Conservation (phyloP, 2,797 vertebrate species). For the Myiotriccus ornatus region DNA sequence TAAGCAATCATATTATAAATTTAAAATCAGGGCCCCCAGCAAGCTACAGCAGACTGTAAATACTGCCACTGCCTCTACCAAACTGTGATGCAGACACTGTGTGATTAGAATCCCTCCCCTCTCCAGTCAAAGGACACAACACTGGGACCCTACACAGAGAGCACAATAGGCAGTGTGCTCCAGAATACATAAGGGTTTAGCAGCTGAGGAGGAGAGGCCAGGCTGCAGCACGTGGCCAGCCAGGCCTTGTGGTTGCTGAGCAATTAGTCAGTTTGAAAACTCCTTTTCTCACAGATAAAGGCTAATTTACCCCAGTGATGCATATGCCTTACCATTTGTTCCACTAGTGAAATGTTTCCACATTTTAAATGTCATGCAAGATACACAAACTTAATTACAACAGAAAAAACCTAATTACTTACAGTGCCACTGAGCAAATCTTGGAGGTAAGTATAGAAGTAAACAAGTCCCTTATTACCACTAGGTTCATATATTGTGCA, state of each 20-base stretch:
- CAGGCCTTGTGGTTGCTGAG: background rate
- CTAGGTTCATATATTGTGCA: constrained; percentile 79
- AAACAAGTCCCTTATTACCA: constrained; percentile 79
- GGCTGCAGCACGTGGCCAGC: background rate
- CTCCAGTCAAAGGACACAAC: background rate
- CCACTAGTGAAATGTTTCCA: background rate
- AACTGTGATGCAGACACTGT: background rate
- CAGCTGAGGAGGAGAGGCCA: background rate
- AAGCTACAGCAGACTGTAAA: background rate
- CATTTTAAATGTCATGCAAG: background rate
- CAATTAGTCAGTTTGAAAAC: background rate
- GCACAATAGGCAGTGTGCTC: background rate
- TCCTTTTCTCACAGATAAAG: background rate
- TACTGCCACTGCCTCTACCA: background rate
- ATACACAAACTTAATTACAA: background rate
- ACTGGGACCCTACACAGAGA: background rate
- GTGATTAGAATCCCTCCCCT: background rate
- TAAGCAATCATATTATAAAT: background rate
- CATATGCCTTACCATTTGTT: background rate
- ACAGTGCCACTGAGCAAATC: constrained; percentile 93
- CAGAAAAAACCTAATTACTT: constrained; percentile 55
- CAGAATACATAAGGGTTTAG: accelerated
- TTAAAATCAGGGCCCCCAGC: background rate
- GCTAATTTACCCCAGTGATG: background rate
- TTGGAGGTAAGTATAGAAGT: constrained; percentile 87